Evolutionary conservation across 2,797 vertebrate genomes (phyloP).

Genomic region (Sardinella longiceps): DNA sequence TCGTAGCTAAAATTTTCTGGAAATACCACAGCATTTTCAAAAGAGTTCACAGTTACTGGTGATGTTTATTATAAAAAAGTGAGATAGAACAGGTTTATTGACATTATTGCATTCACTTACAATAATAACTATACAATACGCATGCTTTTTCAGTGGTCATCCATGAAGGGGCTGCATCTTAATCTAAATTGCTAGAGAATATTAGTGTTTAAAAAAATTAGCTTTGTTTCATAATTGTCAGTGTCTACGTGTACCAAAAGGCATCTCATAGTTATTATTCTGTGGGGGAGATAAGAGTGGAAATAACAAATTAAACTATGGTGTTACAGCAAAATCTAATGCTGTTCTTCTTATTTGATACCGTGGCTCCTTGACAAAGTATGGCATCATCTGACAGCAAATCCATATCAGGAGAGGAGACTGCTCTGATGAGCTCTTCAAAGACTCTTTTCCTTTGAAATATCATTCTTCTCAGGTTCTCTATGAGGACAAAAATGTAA

Average conservation of each 20-base stretch:
- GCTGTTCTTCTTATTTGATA: neutral
- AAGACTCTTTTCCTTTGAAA: conserved; percentile 2
- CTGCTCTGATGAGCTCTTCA: neutral
- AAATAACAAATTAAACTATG: neutral
- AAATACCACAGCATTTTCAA: no score
- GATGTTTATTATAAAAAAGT: neutral
- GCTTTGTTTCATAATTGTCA: neutral
- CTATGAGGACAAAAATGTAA: neutral
- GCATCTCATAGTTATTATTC: neutral
- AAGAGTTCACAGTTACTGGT: neutral
- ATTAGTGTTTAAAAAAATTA: conserved; percentile 1
- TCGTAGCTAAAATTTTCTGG: no score
- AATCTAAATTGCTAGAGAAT: neutral
- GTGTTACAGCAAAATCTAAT: neutral
- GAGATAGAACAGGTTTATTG: neutral
- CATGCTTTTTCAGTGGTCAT: neutral
- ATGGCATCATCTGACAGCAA: neutral
- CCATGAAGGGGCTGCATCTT: neutral
- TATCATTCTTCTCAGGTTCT: neutral
- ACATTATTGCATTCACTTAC: neutral
- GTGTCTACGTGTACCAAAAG: neutral
- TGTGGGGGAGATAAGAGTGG: neutral
- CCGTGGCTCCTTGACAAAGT: neutral
- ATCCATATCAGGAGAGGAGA: neutral
- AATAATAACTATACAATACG: neutral